Conservation (phyloP, 37 sponge, comb jelly and placozoan species). For the Cladorhizidae sp. region DNA sequence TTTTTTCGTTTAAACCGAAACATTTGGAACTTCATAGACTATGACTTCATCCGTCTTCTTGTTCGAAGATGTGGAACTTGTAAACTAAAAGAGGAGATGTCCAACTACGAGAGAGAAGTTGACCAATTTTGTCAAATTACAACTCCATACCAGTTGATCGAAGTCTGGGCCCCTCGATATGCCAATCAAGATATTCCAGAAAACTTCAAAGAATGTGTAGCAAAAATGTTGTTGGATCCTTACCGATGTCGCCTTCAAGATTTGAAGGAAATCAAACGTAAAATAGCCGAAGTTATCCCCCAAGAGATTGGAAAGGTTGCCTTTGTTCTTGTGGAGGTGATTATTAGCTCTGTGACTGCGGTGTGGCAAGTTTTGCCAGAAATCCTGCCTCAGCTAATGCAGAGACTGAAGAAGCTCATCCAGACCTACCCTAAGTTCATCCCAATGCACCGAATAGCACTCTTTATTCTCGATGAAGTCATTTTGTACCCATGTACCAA, state of each 20-base stretch:
- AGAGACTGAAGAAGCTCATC: not conserved
- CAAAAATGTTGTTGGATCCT: not conserved
- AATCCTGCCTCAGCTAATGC: not conserved
- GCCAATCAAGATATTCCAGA: not conserved
- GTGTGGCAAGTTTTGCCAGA: not conserved
- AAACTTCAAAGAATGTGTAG: not conserved
- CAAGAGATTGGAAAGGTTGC: not conserved
- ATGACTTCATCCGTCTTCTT: not conserved
- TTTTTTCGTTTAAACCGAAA: no score
- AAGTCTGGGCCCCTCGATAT: not conserved
- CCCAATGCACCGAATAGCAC: not conserved
- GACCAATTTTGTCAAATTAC: not conserved
- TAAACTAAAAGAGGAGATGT: not conserved
- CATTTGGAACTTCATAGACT: not conserved
- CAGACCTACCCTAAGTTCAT: not conserved
- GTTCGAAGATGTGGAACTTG: not conserved
- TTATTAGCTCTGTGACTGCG: not conserved
- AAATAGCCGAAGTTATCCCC: not conserved
- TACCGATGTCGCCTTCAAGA: not conserved
- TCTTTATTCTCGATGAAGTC: not conserved
- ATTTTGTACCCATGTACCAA: not conserved
- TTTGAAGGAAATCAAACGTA: not conserved
- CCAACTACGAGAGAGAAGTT: not conserved
- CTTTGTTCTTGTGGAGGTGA: not conserved
- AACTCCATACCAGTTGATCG: not conserved